Evolutionary conservation across 2,113 vertebrate genomes (phyloP).

Genomic region (Oryctolagus cuniculus): mOryCun1.1 NC_091449.1:59442001-59442500

Average conservation of each 20-base stretch:
- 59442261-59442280: conserved; percentile 29
- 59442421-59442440: background rate
- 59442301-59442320: background rate
- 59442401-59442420: background rate
- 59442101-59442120: background rate
- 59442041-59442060: background rate
- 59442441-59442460: background rate
- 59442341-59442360: background rate
- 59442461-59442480: background rate
- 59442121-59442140: conserved; percentile 29
- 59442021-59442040: background rate
- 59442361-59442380: background rate
- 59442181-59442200: conserved; percentile 8
- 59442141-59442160: conserved; percentile 46
- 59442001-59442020: conserved; percentile 51
- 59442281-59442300: background rate
- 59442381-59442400: background rate
- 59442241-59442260: background rate
- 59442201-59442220: conserved; percentile 35
- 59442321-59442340: background rate
- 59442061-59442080: conserved; percentile 32
- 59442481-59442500: background rate
- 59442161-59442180: conserved; percentile 39
- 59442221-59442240: background rate
- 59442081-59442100: conserved; percentile 1